Conservation (phyloP, 2,113 vertebrate species). For the Cryptotis parvus region DNA sequence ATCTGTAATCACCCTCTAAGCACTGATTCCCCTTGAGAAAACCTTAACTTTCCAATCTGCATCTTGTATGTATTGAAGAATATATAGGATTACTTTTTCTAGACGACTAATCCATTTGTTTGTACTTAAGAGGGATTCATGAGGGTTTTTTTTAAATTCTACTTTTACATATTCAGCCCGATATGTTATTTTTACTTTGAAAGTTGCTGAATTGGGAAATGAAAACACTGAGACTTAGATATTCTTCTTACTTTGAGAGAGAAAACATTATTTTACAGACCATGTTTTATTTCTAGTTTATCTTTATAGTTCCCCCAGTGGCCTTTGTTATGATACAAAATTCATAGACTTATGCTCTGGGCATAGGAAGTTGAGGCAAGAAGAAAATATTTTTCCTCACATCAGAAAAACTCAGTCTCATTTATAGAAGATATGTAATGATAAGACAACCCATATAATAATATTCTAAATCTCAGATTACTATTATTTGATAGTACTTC, state of each 20-base stretch:
- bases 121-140: not conserved
- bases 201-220: constrained; percentile 46
- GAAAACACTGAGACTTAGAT: not conserved
- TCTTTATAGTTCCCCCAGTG: not conserved
- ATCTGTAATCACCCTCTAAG: not conserved
- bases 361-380: constrained; percentile 23
- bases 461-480: not conserved
- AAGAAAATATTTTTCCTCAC: not conserved
- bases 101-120: not conserved
- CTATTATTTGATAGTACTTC: not conserved
- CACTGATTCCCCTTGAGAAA: not conserved
- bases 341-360: not conserved
- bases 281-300: not conserved
- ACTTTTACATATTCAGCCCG: not conserved
- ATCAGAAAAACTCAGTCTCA: constrained; percentile 38
- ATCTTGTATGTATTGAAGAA: not conserved
- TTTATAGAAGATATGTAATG: not conserved
- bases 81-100: not conserved
- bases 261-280: not conserved
- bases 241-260: not conserved
- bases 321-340: constrained; percentile 16
- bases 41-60: not conserved
- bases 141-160: constrained; percentile 22
- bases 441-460: not conserved
- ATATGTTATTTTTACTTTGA: constrained; percentile 1